These are phyloP conservation scores for Brevimyrus niger DNA, from an alignment of 2,113 vertebrate genomes.

Conservation along the genomic window DNA sequence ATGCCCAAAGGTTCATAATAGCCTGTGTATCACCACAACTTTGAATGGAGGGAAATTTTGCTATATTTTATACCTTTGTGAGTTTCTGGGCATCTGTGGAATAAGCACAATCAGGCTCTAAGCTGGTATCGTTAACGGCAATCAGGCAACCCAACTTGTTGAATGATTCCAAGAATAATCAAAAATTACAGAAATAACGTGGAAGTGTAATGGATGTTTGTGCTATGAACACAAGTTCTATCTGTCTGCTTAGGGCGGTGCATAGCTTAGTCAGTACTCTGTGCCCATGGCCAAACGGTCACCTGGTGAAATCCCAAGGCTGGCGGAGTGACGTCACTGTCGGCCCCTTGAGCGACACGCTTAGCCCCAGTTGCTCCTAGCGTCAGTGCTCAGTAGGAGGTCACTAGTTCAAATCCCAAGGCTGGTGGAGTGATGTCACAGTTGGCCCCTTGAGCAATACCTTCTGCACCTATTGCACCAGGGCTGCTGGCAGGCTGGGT, in stretches of 20 bases:
- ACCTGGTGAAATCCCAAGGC: not conserved
- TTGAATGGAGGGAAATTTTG: not conserved
- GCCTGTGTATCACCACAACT: not conserved
- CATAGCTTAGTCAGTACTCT: not conserved
- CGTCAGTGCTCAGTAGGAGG: not conserved
- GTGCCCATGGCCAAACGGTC: not conserved
- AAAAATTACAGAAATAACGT: not conserved
- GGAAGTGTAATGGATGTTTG: not conserved
- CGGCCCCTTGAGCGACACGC: not conserved
- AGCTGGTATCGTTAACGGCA: not conserved
- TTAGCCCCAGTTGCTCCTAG: not conserved
- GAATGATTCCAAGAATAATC: not conserved
- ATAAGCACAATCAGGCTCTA: not conserved
- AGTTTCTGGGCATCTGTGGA: not conserved
- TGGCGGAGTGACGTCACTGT: not conserved
- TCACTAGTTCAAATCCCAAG: not conserved
- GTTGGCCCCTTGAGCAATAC: not conserved
- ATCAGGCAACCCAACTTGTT: not conserved
- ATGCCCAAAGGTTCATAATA: not conserved
- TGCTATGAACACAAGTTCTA: not conserved
- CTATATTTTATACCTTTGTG: not conserved
- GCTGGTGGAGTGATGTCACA: not conserved
- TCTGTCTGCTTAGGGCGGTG: not conserved
- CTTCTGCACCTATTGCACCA: not conserved
- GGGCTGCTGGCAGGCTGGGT: not conserved